phyloP scores from a whole-genome alignment of 2,797 vertebrate genomes.

The Enteromius argenteus region DNA sequence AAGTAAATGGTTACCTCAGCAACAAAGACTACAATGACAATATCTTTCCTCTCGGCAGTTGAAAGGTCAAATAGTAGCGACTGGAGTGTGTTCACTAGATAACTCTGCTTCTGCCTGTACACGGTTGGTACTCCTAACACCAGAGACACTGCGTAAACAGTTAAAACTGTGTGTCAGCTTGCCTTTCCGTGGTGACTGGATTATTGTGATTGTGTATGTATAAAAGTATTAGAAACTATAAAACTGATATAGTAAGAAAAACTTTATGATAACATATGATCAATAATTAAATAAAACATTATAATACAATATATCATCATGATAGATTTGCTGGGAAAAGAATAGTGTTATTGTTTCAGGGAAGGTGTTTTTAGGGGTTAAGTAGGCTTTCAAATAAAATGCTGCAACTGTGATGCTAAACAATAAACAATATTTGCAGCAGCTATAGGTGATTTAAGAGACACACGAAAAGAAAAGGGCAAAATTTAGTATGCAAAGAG shows the following conservation, averaged over 20 bases:
- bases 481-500: neutral
- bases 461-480: neutral
- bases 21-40: slow-evolving; percentile 84
- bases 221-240: neutral
- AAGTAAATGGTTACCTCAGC: slow-evolving; percentile 81
- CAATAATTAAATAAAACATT: neutral
- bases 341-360: neutral
- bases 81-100: slow-evolving; percentile 83
- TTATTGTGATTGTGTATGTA: neutral
- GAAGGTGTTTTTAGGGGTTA: neutral
- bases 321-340: neutral
- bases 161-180: slow-evolving; percentile 5
- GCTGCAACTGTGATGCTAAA: neutral
- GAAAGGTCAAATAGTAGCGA: slow-evolving; percentile 83
- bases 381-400: neutral
- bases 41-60: slow-evolving; percentile 74
- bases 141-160: slow-evolving; percentile 80
- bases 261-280: neutral
- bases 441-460: neutral
- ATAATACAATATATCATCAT: neutral
- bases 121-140: slow-evolving; percentile 89
- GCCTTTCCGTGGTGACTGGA: neutral
- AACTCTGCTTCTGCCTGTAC: slow-evolving; percentile 81
- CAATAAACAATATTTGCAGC: neutral
- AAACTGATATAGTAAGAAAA: neutral